Base-by-base conservation (phyloP, 2,797 vertebrate genomes). In the Ctenopoma multispine region DNA sequence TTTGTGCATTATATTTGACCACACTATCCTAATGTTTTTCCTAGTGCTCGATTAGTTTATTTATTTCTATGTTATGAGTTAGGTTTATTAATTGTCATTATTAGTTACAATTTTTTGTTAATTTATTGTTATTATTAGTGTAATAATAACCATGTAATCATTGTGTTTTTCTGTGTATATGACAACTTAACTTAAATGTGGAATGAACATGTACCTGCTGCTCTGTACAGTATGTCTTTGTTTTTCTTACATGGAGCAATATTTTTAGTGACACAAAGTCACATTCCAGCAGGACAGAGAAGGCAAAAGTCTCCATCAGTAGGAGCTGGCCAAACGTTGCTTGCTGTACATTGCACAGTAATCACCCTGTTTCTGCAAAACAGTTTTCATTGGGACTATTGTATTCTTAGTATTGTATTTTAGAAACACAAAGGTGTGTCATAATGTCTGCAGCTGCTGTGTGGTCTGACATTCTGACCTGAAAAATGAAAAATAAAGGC, bases 401-500 rank as follows among this genome's bases (percentile, higher is more conserved):
- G 49, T 51, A 15, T 12, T 59, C 8, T 24, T 51, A 17, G 49
- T 48, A 17, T 38, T 81, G 72, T 65, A 65, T 58, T 73, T 57
- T 46, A 38, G 27, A 60, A 59, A 59, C 8, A 23, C 67, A 76
- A 17, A 21, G 38, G 53, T 48, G 7, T 53, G 18, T 47, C 31
- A 46, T 27, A 64, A 29, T 48, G 41, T 18, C 29, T 66, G 38
- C 23, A 51, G 56, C 31, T 24, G 1, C 14, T 60, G 59, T 41
- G n/a, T 18, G 5, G 65, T 50, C 48, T 69, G 68, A 67, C 40
- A 71, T 43, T 61, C 18, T 46, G 40, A 73, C 49, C 63, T 38
- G 23, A 17, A 65, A 14, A 11, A 5, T 43, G 21, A 63, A 59
- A 68, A 51, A n/a, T n/a, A 63, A 69, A 27, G 7, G 14, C 21